Percentiles rank a stretch among this genome's conserved stretches.
Evolutionary conservation across 2,797 vertebrate species (phyloP).

Genomic region (Cynodonichthys magdalenae): DNA sequence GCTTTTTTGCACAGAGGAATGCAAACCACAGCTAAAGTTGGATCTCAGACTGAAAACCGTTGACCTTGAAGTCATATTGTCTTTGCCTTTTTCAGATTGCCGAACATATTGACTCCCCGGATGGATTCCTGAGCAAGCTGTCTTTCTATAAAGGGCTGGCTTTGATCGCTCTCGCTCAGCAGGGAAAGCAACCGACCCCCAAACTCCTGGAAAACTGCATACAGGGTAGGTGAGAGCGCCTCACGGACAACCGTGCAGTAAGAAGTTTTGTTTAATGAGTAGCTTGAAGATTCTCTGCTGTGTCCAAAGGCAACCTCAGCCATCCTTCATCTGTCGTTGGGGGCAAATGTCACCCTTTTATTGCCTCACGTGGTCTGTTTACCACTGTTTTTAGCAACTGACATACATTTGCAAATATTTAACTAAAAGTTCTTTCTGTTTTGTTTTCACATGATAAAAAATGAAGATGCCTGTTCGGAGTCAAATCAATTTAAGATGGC

Average conservation of each 20-base stretch:
- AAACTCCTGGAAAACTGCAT: conserved; percentile 83
- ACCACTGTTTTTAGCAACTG: neutral
- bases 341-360: conserved; percentile 34
- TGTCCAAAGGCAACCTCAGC: conserved; percentile 36
- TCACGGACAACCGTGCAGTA: conserved; percentile 23
- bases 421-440: neutral
- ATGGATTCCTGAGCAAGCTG: conserved; percentile 81
- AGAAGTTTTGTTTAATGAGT: conserved; percentile 63
- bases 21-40: conserved; percentile 51
- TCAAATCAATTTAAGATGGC: too few species aligned
- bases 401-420: neutral
- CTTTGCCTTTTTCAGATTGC: conserved; percentile 76
- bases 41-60: conserved; percentile 16
- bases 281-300: conserved; percentile 27
- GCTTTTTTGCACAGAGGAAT: conserved; percentile 51
- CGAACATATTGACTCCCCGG: conserved; percentile 72
- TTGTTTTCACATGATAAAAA: neutral
- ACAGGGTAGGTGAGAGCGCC: conserved; percentile 70
- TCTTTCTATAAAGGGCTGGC: conserved; percentile 81
- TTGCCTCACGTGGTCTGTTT: conserved; percentile 4
- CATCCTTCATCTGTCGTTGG: neutral
- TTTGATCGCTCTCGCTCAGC: conserved; percentile 82
- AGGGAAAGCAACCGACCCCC: conserved; percentile 82
- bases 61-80: conserved; percentile 34
- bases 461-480: too few species aligned